phyloP scores from a whole-genome alignment of 1,140 invertebrate genomes.

The Drosophila mauritiana region DNA sequence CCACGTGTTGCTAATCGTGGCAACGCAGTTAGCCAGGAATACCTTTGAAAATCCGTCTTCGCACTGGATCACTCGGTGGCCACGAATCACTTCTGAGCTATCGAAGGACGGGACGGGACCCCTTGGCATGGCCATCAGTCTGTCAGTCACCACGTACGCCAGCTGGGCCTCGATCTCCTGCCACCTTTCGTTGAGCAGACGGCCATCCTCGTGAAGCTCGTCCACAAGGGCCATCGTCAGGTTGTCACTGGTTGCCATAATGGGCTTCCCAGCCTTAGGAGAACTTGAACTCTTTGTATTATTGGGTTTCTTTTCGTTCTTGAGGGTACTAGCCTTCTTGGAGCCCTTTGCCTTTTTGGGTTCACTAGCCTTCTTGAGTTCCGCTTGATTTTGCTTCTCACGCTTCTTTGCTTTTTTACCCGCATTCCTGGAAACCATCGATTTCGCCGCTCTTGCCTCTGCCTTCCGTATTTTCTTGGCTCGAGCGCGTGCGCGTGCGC shows the following conservation, averaged over 20 bases:
- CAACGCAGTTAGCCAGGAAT: not conserved
- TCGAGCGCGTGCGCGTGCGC: no score
- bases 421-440: no score
- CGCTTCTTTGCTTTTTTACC: not conserved
- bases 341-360: not conserved
- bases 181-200: not conserved
- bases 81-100: not conserved
- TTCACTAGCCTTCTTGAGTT: not conserved
- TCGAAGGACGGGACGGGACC: slow-evolving; percentile 3
- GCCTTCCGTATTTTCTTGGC: not conserved
- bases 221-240: not conserved
- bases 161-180: slow-evolving; percentile 2
- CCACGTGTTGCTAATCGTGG: not conserved
- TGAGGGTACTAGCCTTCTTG: no score
- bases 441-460: not conserved
- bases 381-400: not conserved
- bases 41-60: not conserved
- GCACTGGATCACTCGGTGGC: slow-evolving; percentile 1
- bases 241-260: not conserved
- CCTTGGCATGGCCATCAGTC: not conserved
- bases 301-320: no score
- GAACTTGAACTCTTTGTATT: no score
- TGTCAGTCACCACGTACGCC: slow-evolving; percentile 3
- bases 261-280: no score
- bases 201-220: not conserved